Evolutionary conservation across 2,888 invertebrate species (phyloP).

Genomic region (Alviniconcha strummeri): DNA sequence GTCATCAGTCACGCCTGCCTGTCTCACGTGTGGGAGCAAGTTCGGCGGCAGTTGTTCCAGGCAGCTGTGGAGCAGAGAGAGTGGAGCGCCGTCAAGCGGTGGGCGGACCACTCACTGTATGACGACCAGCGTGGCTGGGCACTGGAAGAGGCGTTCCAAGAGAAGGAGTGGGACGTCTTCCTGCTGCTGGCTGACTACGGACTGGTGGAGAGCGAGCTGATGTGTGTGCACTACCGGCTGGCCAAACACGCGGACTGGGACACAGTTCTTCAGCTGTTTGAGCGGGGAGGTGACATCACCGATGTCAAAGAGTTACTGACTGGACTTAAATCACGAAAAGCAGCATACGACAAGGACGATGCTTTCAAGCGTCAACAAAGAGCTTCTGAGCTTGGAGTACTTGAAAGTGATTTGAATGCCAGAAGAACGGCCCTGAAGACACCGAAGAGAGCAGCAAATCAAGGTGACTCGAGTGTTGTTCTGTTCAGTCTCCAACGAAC

Average conservation of each 20-base stretch:
- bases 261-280: conserved; percentile 2
- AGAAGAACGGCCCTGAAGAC: no score
- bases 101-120: conserved; percentile 10
- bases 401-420: no score
- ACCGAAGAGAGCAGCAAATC: no score
- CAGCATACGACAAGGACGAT: no score
- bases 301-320: no score
- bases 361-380: no score
- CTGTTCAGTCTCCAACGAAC: no score
- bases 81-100: conserved; percentile 15
- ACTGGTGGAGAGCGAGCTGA: neutral
- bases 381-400: no score
- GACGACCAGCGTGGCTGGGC: conserved; percentile 22
- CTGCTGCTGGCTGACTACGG: conserved; percentile 23
- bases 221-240: neutral
- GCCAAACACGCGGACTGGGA: conserved; percentile 15
- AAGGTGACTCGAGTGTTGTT: no score
- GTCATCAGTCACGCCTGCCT: no score
- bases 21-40: neutral
- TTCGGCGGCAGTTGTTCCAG: conserved; percentile 10
- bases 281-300: conserved; percentile 15
- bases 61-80: conserved; percentile 24
- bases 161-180: no score
- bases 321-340: no score
- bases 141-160: conserved; percentile 1